Base-by-base conservation (phyloP, 1,140 invertebrate genomes). In the Globodera rostochiensis region DNA sequence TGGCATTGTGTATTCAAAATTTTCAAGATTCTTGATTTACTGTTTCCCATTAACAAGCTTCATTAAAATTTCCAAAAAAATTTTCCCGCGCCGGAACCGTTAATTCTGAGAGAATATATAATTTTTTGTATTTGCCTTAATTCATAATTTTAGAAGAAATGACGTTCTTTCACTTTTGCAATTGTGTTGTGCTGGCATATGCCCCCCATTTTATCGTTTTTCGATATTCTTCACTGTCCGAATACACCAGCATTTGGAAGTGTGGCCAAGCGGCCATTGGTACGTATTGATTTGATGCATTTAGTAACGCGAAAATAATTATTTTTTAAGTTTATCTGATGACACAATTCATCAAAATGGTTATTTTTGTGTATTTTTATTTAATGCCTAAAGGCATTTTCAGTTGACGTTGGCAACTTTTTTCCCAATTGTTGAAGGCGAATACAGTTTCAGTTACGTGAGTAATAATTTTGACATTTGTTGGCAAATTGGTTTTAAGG, bases 81-180 rank as follows among this genome's bases (percentile, higher is more conserved):
- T 36, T 36, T 36, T 36, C 25, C 25, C 25, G 25, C 25, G 25
- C 25, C 25, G 25, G 25, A 36, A 36, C 25, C 25, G 25, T 36
- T 36, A 36, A 36, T 36, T 36, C 25, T 36, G 25, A 36, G 25
- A 36, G 25, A 36, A 36, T 36, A 36, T 36, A 36, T 2, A 36
- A 36, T 36, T 36, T n/a, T 36, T 36, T 36, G 3, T 36, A 36
- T 36, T 36, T 36, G 36, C 36, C 36, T 0, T 36, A 66, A 21
- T 66, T 66, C 60, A 66, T 66, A 66, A 15, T 66, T 15, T 66
- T 15, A 15, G 97, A 0, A 98, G 60, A 92, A 84, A 83, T 83
- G 82, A 83, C 82, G 21, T 84, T 83, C 8, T 83, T 83, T 25
- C 82, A 83, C 49, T 83, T 83, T 47, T 74, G 73, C 50, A 83